phyloP scores from a whole-genome alignment of 2,797 vertebrate species.

The Bovichtus variegatus region DNA sequence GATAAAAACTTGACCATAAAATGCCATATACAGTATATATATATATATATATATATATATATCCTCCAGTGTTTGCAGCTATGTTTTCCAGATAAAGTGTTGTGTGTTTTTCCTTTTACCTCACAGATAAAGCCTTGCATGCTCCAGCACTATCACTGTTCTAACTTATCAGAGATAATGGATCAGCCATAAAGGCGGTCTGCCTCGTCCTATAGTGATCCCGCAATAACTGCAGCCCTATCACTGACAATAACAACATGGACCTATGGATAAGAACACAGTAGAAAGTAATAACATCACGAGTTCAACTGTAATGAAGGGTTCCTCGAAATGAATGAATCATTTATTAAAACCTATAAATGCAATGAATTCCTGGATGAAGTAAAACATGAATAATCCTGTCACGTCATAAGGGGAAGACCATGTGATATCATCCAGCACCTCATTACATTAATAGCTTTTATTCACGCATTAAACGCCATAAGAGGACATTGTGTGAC shows the following conservation, averaged over 20 bases:
- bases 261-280: conserved; percentile 4
- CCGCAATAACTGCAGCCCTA: conserved; percentile 17
- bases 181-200: background rate
- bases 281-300: conserved; percentile 23
- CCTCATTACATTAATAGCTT: conserved; percentile 10
- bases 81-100: conserved; percentile 19
- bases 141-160: conserved; percentile 14
- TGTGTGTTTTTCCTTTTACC: conserved; percentile 30
- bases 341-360: background rate
- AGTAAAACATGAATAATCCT: background rate
- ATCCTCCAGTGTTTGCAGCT: background rate
- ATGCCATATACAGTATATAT: background rate
- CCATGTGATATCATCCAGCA: background rate
- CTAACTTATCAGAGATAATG: conserved; percentile 24
- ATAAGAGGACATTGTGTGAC: background rate
- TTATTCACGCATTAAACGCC: background rate
- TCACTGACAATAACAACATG: conserved; percentile 46
- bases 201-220: conserved; percentile 4
- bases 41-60: no score
- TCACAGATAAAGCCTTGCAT: conserved; percentile 27
- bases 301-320: background rate
- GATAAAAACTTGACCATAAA: background rate
- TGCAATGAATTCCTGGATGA: background rate
- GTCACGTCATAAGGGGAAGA: no score
- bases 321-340: background rate